phyloP scores from a whole-genome alignment of 2,113 vertebrate genomes.

The Ancistrus triradiatus region DNA sequence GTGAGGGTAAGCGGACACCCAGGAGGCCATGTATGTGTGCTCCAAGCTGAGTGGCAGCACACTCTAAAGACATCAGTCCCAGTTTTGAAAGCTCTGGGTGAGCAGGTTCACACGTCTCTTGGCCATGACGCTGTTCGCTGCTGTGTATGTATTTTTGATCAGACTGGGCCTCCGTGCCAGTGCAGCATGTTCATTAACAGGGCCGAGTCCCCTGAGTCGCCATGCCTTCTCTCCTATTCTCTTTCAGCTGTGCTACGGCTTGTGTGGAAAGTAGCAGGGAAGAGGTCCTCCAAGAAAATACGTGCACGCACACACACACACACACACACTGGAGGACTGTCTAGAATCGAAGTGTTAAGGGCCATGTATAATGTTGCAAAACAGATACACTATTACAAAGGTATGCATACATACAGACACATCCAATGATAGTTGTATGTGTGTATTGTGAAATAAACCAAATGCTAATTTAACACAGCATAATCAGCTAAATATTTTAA shows the following conservation, averaged over 20 bases:
- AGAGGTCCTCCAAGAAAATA: conserved; percentile 35
- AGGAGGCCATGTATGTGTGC: neutral
- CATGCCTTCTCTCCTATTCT: conserved; percentile 70
- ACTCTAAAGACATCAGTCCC: conserved; percentile 35
- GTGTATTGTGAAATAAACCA: too few species aligned
- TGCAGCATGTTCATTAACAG: conserved; percentile 74
- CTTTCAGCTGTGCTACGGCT: conserved; percentile 62
- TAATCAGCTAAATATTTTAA: too few species aligned
- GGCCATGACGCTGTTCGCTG: conserved; percentile 47
- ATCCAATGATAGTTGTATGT: neutral
- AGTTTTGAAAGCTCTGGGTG: conserved; percentile 42
- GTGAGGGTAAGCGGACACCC: conserved; percentile 7
- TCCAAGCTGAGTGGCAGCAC: conserved; percentile 2
- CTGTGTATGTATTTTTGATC: conserved; percentile 67
- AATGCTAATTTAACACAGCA: too few species aligned
- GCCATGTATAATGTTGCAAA: neutral
- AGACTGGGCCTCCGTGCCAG: conserved; percentile 64
- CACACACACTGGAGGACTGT: conserved; percentile 5
- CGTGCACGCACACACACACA: conserved; percentile 30
- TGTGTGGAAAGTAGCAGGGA: conserved; percentile 52
- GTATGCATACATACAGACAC: neutral
- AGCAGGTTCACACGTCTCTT: conserved; percentile 53
- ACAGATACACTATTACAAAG: neutral
- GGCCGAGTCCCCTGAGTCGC: conserved; percentile 61
- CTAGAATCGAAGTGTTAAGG: conserved; percentile 11